Evolutionary conservation across 2,113 vertebrate species (phyloP).

Genomic region (Corythaeola cristata): DNA sequence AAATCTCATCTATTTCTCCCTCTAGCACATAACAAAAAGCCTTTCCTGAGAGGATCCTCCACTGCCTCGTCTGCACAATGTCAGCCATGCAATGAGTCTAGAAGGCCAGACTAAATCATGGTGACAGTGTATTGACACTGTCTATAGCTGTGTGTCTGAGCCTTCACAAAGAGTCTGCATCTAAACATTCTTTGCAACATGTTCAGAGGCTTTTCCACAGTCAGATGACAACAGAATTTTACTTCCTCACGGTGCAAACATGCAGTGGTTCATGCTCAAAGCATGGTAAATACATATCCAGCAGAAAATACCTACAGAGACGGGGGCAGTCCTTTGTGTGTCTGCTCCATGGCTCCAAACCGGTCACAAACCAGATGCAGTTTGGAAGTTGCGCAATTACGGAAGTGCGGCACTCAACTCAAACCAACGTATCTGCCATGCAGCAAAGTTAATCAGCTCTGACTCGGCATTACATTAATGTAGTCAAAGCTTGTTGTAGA

Average conservation of each 20-base stretch:
- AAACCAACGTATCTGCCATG: rapidly evolving
- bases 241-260: neutral
- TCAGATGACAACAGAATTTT: neutral
- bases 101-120: neutral
- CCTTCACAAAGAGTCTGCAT: neutral
- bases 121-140: neutral
- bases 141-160: neutral
- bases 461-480: neutral
- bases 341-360: neutral
- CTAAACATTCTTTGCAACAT: neutral
- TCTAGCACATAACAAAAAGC: neutral
- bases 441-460: neutral
- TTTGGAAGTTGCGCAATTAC: neutral
- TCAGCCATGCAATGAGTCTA: neutral
- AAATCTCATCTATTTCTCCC: neutral
- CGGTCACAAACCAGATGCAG: neutral
- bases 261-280: neutral
- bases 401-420: neutral
- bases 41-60: neutral
- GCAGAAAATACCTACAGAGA: neutral
- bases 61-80: neutral
- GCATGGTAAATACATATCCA: neutral
- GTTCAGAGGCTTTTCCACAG: neutral
- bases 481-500: neutral
- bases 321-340: neutral